Conservation (phyloP, 2,888 invertebrate genomes). For the Hydrotaea diabolus region DNA sequence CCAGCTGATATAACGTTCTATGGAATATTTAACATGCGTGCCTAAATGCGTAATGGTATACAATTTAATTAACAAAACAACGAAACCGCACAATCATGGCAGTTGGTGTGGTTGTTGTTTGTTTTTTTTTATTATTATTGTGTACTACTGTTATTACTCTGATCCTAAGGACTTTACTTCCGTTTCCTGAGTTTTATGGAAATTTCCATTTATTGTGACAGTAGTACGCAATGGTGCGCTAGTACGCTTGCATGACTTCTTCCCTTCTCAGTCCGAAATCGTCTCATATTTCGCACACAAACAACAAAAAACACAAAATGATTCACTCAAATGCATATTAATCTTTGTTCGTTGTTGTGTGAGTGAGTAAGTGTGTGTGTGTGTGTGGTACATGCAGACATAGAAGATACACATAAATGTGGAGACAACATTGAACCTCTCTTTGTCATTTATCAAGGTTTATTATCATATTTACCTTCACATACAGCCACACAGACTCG, state of each 20-base stretch:
- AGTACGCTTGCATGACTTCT: neutral
- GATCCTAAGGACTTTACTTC: neutral
- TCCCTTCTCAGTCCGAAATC: neutral
- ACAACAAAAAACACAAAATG: too few relatives aligned
- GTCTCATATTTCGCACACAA: constrained; percentile 16
- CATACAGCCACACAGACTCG: neutral
- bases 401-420: neutral
- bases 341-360: neutral
- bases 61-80: too few relatives aligned
- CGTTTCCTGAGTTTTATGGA: constrained; percentile 2
- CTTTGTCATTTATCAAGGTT: constrained; percentile 37
- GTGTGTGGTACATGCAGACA: neutral
- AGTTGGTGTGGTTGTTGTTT: too few relatives aligned
- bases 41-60: too few relatives aligned
- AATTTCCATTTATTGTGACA: neutral
- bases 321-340: constrained; percentile 19
- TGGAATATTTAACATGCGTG: neutral
- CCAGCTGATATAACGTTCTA: neutral
- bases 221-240: too few relatives aligned
- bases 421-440: constrained; percentile 11
- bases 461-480: constrained; percentile 26
- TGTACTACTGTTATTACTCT: neutral
- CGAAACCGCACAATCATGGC: too few relatives aligned
- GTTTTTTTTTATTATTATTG: too few relatives aligned
- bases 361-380: too few relatives aligned